These are phyloP conservation scores for Rhadinocentrus ornatus DNA, from an alignment of 2,797 vertebrate genomes.

Conservation along the genomic window DNA sequence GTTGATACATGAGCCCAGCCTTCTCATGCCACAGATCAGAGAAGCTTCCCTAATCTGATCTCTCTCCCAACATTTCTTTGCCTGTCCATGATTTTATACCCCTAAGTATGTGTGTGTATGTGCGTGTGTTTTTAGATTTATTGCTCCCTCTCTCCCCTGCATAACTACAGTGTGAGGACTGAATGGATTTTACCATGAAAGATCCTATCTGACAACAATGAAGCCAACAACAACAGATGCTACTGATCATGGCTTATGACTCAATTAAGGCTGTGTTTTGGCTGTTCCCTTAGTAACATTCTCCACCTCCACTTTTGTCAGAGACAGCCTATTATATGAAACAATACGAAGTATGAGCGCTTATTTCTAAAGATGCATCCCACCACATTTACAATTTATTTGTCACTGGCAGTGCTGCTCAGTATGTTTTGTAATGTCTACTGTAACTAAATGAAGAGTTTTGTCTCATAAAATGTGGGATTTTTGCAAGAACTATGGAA, in stretches of 20 bases:
- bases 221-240: conserved; percentile 57
- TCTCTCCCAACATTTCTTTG: conserved; percentile 74
- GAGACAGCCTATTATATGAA: neutral
- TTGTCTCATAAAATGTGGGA: neutral
- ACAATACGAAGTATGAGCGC: neutral
- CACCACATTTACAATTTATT: conserved; percentile 4
- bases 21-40: conserved; percentile 79
- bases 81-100: conserved; percentile 69
- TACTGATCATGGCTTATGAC: conserved; percentile 51
- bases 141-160: conserved; percentile 47
- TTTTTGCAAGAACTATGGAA: neutral
- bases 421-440: neutral
- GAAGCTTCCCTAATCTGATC: conserved; percentile 83
- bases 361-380: conserved; percentile 10
- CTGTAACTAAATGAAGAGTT: conserved; percentile 7
- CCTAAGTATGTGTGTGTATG: conserved; percentile 24
- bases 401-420: conserved; percentile 1
- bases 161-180: conserved; percentile 64
- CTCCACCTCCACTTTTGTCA: conserved; percentile 13
- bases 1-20: conserved; percentile 78
- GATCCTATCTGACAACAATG: conserved; percentile 58
- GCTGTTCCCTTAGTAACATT: conserved; percentile 19
- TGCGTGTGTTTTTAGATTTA: conserved; percentile 59
- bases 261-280: conserved; percentile 52
- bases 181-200: conserved; percentile 65